Evolutionary conservation across 92 coral and sea anemone species (phyloP).

Genomic region (Plumapathes pennacea): DNA sequence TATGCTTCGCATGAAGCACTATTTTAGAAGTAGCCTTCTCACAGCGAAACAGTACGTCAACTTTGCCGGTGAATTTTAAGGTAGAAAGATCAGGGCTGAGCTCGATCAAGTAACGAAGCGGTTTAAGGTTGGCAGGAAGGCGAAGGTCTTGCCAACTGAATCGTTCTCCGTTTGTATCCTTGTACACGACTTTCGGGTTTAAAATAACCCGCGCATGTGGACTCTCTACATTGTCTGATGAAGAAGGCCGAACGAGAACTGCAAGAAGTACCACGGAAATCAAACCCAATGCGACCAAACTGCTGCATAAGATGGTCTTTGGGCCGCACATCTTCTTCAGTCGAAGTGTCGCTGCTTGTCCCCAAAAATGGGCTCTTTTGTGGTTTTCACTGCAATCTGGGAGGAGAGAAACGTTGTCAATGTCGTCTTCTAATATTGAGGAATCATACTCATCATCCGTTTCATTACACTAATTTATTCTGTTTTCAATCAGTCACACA

Average conservation of each 20-base stretch:
- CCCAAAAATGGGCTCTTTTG: conserved; percentile 9
- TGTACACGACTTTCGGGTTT: conserved; percentile 16
- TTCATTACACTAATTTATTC: too few relatives aligned
- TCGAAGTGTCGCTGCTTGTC: not conserved
- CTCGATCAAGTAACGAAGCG: conserved; percentile 59
- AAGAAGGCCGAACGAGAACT: conserved; percentile 75
- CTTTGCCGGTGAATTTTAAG: conserved; percentile 72
- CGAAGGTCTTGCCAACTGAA: conserved; percentile 35
- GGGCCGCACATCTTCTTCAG: conserved; percentile 65
- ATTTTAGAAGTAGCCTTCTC: conserved; percentile 49
- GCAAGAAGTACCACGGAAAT: conserved; percentile 64
- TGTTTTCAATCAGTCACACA: too few relatives aligned
- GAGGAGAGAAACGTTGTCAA: conserved; percentile 68
- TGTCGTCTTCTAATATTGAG: conserved; percentile 58
- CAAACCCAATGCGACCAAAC: conserved; percentile 51
- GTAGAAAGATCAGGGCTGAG: conserved; percentile 74
- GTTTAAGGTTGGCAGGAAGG: conserved; percentile 64
- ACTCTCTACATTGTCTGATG: conserved; percentile 58
- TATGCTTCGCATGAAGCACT: conserved; percentile 58
- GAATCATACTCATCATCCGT: conserved; percentile 70
- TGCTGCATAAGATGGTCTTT: conserved; percentile 58
- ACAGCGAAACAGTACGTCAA: conserved; percentile 50
- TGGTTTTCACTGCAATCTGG: conserved; percentile 59
- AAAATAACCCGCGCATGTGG: too few relatives aligned
- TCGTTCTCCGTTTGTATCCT: conserved; percentile 45